These are phyloP conservation scores for Gymnocephalus cernua DNA, from an alignment of 2,113 vertebrate species.

Conservation along the genomic window DNA sequence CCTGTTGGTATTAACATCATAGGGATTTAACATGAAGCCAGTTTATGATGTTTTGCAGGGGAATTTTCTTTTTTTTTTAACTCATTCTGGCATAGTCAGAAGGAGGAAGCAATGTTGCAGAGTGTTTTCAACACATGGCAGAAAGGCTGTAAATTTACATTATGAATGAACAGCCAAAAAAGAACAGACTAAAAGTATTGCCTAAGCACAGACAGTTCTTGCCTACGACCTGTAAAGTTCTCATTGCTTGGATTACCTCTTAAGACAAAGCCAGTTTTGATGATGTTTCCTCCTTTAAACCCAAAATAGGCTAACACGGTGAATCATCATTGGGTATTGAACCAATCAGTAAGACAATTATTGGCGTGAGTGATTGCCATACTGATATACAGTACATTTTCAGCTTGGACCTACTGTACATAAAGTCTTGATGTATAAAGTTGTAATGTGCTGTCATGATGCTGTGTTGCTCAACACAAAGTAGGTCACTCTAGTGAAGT, in stretches of 20 bases:
- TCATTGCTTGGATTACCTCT: background rate
- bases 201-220: background rate
- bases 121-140: background rate
- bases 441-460: background rate
- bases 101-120: background rate
- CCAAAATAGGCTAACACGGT: background rate
- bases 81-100: background rate
- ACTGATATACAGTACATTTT: background rate
- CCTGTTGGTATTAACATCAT: too few species aligned
- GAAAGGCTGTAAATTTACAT: background rate
- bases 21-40: too few species aligned
- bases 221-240: background rate
- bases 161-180: background rate
- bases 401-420: background rate
- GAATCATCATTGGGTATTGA: background rate
- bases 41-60: background rate
- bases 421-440: background rate
- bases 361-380: background rate
- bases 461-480: constrained; percentile 52
- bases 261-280: background rate
- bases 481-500: constrained; percentile 58
- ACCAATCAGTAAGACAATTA: constrained; percentile 17
- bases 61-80: background rate
- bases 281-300: background rate
- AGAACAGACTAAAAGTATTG: background rate